A percentile compares a stretch with the other conserved stretches of the same genome.
phyloP scores from a whole-genome alignment of 2,113 vertebrate genomes.

The Spermophilus dauricus region DNA sequence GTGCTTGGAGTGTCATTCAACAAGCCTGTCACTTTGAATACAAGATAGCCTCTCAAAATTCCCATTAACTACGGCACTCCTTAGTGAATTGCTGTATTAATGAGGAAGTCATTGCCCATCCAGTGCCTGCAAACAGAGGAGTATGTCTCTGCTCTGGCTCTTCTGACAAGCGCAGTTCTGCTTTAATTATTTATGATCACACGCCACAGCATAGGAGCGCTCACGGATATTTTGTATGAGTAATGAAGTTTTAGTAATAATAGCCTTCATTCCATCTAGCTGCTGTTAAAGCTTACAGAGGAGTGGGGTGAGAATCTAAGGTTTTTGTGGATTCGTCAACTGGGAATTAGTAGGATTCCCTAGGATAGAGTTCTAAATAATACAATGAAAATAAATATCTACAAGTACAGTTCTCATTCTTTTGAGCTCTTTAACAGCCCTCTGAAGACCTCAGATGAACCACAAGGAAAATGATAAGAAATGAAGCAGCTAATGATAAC shows the following conservation, averaged over 20 bases:
- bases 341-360: conserved; percentile 78
- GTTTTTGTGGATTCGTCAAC: conserved; percentile 77
- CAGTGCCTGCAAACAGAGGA: conserved; percentile 57
- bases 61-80: conserved; percentile 68
- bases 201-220: conserved; percentile 68
- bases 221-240: conserved; percentile 70
- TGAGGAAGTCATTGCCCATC: conserved; percentile 70
- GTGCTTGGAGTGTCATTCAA: conserved; percentile 51
- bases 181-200: conserved; percentile 81
- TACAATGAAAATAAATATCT: conserved; percentile 83
- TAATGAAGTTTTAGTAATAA: conserved; percentile 80
- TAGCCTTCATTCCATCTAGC: conserved; percentile 62
- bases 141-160: conserved; percentile 64
- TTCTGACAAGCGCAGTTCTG: conserved; percentile 70
- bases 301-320: conserved; percentile 75
- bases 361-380: conserved; percentile 79
- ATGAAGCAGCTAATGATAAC: conserved; percentile 79
- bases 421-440: conserved; percentile 78
- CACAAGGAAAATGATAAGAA: conserved; percentile 80
- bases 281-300: conserved; percentile 64
- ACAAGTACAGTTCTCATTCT: conserved; percentile 72
- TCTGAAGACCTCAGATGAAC: conserved; percentile 75
- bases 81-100: conserved; percentile 71
- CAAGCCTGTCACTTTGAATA: conserved; percentile 61
- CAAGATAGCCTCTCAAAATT: conserved; percentile 67